Evolutionary conservation across 2,797 vertebrate genomes (phyloP), one percentile per base, ranked within the genome.

Genomic region (Phrynocephalus forsythii): DNA sequence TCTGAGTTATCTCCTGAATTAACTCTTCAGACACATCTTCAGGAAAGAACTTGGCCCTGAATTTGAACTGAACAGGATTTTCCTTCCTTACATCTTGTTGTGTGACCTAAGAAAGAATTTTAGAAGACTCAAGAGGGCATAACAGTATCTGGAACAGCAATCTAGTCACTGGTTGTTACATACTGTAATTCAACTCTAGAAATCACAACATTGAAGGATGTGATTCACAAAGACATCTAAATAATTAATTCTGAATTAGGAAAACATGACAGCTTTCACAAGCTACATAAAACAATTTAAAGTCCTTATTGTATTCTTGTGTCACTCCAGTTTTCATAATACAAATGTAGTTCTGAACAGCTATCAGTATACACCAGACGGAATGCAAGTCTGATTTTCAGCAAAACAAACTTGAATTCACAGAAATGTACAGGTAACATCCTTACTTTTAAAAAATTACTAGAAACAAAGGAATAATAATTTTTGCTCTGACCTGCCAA

Each of bases 21-120:
- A 99, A 97, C 87, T 99, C 98, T 94, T 99, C 98, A 16, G 98
- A 99, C 78, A 99, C 98, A 83, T 99, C 99, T 95, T 99, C 98
- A 5, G 98, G 98, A 94, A 99, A 99, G 96, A 99, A 99, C 94
- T 99, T 99, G 91, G 98, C 98, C 94, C 98, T 97, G 95, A 99
- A 99, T 89, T 99, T 99, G 93, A 99, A 99, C 95, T 99, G 98
- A 91, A 99, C 95, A 78, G 99, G 99, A 94, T 98, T 99, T 94
- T 99, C 98, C 95, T 99, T 99, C 95, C 98, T 97, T 91, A 99
- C 98, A 87, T 99, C 99, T 96, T 99, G 99, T 92, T 98, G 98
- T 13, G 98, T 99, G 92, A 99, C 99, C 99, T 99, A 92, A 88
- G 90, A 97, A 60, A 68, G 92, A 93, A 79, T 88, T 89, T 88